A percentile compares a stretch with the other conserved stretches of the same genome.
These are phyloP conservation scores for Orgyia antiqua DNA, from an alignment of 2,888 invertebrate genomes.

Conservation along the genomic window DNA sequence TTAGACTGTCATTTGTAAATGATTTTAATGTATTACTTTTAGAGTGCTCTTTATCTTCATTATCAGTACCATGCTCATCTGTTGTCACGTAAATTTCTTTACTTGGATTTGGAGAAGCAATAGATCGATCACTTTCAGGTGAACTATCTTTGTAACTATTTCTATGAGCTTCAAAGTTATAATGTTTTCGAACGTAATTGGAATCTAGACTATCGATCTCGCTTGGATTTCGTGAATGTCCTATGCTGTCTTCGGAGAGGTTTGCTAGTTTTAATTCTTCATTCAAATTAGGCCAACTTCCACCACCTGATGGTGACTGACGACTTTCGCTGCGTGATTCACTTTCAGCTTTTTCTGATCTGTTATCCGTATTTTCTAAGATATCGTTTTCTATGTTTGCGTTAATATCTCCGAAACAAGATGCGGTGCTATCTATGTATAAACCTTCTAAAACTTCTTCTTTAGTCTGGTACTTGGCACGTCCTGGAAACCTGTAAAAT, in stretches of 20 bases:
- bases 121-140: constrained; percentile 63
- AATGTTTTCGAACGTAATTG: constrained; percentile 77
- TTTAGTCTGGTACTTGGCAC: constrained; percentile 71
- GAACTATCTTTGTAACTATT: constrained; percentile 68
- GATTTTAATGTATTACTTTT: constrained; percentile 70
- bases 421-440: constrained; percentile 72
- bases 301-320: constrained; percentile 59
- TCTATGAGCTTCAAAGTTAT: constrained; percentile 69
- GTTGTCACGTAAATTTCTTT: constrained; percentile 63
- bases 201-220: constrained; percentile 79
- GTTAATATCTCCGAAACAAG: constrained; percentile 72
- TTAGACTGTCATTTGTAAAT: constrained; percentile 64
- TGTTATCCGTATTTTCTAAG: constrained; percentile 41
- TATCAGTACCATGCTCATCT: constrained; percentile 59
- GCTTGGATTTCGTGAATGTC: constrained; percentile 70
- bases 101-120: constrained; percentile 47
- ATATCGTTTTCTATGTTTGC: constrained; percentile 56
- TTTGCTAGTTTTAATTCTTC: constrained; percentile 63
- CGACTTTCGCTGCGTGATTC: constrained; percentile 54
- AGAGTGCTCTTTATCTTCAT: constrained; percentile 50
- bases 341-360: constrained; percentile 56
- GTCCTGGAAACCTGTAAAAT: constrained; percentile 64
- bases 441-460: constrained; percentile 73
- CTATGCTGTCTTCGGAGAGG: constrained; percentile 69
- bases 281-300: constrained; percentile 70